phyloP scores from a whole-genome alignment of 2,888 invertebrate genomes.

The Ormyrus pomaceus region DNA sequence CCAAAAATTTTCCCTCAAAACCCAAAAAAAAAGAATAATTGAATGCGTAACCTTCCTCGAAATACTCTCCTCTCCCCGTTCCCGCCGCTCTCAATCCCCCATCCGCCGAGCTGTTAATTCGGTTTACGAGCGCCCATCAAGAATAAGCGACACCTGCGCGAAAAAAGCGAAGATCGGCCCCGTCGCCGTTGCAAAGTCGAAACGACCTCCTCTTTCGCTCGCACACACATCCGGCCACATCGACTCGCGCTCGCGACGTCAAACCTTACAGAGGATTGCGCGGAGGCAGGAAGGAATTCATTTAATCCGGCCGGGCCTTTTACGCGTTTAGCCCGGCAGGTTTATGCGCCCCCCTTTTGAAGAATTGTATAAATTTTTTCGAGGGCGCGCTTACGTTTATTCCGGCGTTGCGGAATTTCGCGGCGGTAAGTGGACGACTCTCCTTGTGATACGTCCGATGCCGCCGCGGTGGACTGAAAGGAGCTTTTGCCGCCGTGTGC shows the following conservation, averaged over 20 bases:
- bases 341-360: conserved; percentile 4
- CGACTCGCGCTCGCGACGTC: no score
- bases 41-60: no score
- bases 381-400: background rate
- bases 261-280: no score
- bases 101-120: conserved; percentile 64
- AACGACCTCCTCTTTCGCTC: background rate
- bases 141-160: conserved; percentile 56
- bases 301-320: conserved; percentile 27
- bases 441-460: conserved; percentile 7
- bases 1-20: no score
- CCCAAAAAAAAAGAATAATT: no score
- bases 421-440: background rate
- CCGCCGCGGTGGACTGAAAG: conserved; percentile 2
- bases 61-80: background rate
- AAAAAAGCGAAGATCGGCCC: background rate
- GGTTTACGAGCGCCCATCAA: conserved; percentile 68
- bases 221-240: background rate
- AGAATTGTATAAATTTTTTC: conserved; percentile 8
- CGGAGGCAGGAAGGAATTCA: conserved; percentile 22
- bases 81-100: background rate
- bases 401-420: background rate
- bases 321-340: background rate
- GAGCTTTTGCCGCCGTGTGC: background rate
- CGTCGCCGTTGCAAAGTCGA: conserved; percentile 3